These are phyloP conservation scores for Gasterosteus aculeatus DNA, from an alignment of 2,113 vertebrate species.

Conservation along the genomic window DNA sequence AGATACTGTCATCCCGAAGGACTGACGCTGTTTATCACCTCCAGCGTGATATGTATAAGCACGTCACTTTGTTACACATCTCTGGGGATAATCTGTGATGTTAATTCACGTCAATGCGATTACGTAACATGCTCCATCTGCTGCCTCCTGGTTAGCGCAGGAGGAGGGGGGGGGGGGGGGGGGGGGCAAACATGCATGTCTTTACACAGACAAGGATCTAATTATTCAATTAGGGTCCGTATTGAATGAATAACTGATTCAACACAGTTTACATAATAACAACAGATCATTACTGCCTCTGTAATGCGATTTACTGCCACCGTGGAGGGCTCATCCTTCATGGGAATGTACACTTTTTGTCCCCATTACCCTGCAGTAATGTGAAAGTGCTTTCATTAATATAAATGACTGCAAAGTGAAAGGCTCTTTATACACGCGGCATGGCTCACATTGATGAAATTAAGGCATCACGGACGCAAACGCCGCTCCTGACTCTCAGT, in stretches of 20 bases:
- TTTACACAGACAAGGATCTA: constrained; percentile 58
- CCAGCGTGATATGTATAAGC: constrained; percentile 19
- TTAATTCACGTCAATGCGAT: constrained; percentile 61
- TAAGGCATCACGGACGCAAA: constrained; percentile 43
- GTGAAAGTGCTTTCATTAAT: constrained; percentile 56
- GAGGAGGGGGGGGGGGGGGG: neutral
- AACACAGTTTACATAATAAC: constrained; percentile 71
- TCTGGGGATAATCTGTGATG: constrained; percentile 51
- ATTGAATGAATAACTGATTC: constrained; percentile 71
- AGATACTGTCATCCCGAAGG: constrained; percentile 28
- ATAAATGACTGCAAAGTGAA: constrained; percentile 46
- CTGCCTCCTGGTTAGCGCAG: constrained; percentile 42
- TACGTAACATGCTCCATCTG: constrained; percentile 65
- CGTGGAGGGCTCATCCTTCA: constrained; percentile 61
- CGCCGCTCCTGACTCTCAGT: constrained; percentile 30
- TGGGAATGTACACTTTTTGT: constrained; percentile 40
- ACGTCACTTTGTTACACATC: constrained; percentile 28
- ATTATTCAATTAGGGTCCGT: constrained; percentile 72
- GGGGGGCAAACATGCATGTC: constrained; percentile 60
- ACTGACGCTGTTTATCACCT: constrained; percentile 46
- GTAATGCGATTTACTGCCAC: constrained; percentile 66
- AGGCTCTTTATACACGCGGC: constrained; percentile 48
- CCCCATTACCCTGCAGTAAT: constrained; percentile 61
- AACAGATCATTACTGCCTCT: constrained; percentile 65
- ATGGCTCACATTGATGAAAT: constrained; percentile 54